Base-by-base conservation (phyloP, 2,797 vertebrate genomes). In the Ctenosaura bakeri region DNA sequence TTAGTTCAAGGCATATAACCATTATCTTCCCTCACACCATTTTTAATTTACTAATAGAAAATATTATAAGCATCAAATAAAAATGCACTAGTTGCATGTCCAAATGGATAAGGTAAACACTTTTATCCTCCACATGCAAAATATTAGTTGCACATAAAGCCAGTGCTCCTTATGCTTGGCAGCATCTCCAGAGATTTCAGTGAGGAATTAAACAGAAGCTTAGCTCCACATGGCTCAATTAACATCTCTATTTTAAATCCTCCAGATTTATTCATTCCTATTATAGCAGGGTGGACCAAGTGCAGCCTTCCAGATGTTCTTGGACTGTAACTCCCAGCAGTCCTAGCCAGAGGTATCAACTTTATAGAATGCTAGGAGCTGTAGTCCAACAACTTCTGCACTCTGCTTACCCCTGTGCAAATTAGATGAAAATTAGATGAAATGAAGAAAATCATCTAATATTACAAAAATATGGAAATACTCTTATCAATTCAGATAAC, bases 91-190 rank as follows among this genome's bases (percentile, higher is more conserved):
- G 93, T 74, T 38, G 54, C 73, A 92, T 88, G 90, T 86, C 93
- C 90, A 84, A 86, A 56, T 83, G 87, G 88, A 20, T 12, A 83
- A 85, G 0, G 0, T 29, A 7, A 85, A 86, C 0, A 0, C 24
- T 93, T 91, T 85, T 90, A 73, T 0, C 54, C 88, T 89, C 91
- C 50, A 92, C 92, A 87, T 78, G 66, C 38, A 79, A 91, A 71
- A 18, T 56, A 83, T 90, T 92, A 91, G 89, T 93, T 93, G 89
- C 74, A 80, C 22, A 50, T 87, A 92, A 86, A 77, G 92, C 88
- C 89, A 52, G 46, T 29, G 83, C 90, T 64, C 83, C 87, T 90
- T 50, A 32, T 54, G 92, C 90, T 85, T 42, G 69, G 89, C 92
- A 90, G 46, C 91, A 90, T 90, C 89, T 88, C 42, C 77, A 73